These are phyloP conservation scores for Sussaba pulchella DNA, from an alignment of 2,888 invertebrate species.

Conservation along the genomic window DNA sequence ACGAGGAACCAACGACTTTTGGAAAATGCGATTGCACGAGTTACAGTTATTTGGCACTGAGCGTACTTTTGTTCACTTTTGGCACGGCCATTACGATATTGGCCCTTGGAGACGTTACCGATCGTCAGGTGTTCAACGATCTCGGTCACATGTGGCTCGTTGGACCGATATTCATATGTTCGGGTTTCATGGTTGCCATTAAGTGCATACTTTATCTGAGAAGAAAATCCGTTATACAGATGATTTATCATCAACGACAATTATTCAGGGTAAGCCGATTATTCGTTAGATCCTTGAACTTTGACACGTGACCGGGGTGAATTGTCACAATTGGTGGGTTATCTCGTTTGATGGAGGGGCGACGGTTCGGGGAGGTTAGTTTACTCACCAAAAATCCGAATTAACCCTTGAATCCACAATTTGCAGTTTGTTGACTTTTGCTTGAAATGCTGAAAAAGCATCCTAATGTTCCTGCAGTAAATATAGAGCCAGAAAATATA, in stretches of 20 bases:
- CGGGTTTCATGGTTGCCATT: conserved; percentile 89
- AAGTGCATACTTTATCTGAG: conserved; percentile 88
- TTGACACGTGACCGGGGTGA: neutral
- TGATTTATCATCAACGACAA: conserved; percentile 88
- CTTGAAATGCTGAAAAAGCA: too few species aligned
- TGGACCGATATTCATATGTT: conserved; percentile 89
- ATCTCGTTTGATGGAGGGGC: too few species aligned
- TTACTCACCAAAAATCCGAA: too few species aligned
- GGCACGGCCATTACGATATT: conserved; percentile 88
- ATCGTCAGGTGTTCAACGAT: conserved; percentile 87
- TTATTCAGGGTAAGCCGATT: conserved; percentile 86
- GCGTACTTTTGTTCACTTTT: conserved; percentile 87
- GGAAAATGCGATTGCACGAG: conserved; percentile 89
- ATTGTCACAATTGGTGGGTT: too few species aligned
- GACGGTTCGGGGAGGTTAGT: too few species aligned
- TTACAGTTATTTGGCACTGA: conserved; percentile 88
- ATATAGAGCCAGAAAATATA: too few species aligned
- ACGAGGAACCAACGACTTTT: conserved; percentile 87
- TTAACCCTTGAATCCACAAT: too few species aligned
- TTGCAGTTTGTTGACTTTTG: too few species aligned
- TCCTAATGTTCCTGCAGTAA: too few species aligned
- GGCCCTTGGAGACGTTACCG: conserved; percentile 86
- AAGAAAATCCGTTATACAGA: conserved; percentile 88
- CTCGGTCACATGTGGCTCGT: conserved; percentile 90
- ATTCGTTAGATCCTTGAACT: conserved; percentile 42